These are phyloP conservation scores for Pteromalus puparum DNA, from an alignment of 1,140 invertebrate species.

Conservation along the genomic window DNA sequence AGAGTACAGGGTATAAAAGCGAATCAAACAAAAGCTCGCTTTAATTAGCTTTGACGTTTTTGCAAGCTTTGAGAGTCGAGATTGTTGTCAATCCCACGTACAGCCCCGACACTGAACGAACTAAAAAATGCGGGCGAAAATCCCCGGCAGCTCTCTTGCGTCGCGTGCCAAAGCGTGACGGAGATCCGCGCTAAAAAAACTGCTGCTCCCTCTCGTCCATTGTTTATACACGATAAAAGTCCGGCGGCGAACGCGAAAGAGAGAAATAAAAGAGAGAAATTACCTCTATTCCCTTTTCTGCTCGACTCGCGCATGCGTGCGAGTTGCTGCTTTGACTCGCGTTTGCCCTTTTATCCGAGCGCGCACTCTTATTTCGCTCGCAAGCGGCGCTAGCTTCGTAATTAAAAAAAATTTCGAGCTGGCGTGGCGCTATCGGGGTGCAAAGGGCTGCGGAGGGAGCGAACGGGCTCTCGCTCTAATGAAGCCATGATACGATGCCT, in stretches of 20 bases:
- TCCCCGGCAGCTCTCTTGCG: neutral
- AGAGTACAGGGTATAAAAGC: neutral
- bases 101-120: neutral
- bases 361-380: neutral
- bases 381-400: neutral
- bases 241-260: neutral
- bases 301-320: conserved; percentile 12
- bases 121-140: conserved; percentile 37
- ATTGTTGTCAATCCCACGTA: conserved; percentile 29
- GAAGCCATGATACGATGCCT: neutral
- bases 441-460: neutral
- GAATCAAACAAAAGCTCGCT: conserved; percentile 24
- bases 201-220: conserved; percentile 6
- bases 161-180: conserved; percentile 14
- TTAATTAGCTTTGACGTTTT: conserved; percentile 42
- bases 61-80: conserved; percentile 8
- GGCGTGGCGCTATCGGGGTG: neutral
- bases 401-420: conserved; percentile 32
- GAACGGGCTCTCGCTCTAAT: neutral
- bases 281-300: conserved; percentile 10
- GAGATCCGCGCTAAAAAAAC: conserved; percentile 21
- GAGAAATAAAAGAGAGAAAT: neutral
- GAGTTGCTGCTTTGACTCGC: conserved; percentile 27
- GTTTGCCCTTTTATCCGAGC: neutral
- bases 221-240: conserved; percentile 8